Conservation (phyloP, 1,140 invertebrate genomes). For the Grapholita molesta region DNA sequence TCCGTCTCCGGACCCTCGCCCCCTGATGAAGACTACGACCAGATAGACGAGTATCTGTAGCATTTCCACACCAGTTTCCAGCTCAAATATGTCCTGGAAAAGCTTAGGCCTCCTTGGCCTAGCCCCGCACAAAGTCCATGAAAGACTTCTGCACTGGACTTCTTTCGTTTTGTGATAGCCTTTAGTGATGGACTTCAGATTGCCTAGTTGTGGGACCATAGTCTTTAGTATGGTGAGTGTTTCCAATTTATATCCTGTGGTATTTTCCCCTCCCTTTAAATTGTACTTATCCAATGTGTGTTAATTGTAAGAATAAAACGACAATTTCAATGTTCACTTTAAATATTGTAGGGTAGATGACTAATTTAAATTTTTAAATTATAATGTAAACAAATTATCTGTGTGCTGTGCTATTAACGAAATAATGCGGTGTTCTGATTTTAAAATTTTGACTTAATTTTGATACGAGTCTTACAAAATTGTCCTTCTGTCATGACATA, state of each 20-base stretch:
- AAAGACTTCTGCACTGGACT: conserved; percentile 38
- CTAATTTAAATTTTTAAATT: not conserved
- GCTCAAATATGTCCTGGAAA: conserved; percentile 71
- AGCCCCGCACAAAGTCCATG: conserved; percentile 59
- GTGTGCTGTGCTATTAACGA: no score
- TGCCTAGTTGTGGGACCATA: conserved; percentile 71
- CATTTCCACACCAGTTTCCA: conserved; percentile 73
- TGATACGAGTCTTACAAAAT: no score
- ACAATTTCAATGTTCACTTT: conserved; percentile 40
- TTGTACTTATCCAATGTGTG: conserved; percentile 47
- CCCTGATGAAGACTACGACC: conserved; percentile 81
- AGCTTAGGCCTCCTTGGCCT: conserved; percentile 64
- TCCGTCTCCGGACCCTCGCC: conserved; percentile 89
- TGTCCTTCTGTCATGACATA: no score
- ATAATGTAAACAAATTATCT: not conserved
- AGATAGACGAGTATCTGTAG: conserved; percentile 78
- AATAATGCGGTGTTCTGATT: no score
- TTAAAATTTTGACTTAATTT: no score
- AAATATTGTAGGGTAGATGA: conserved; percentile 26
- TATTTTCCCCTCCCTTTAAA: conserved; percentile 27
- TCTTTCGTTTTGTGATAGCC: conserved; percentile 38
- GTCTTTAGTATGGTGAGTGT: conserved; percentile 47
- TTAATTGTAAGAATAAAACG: conserved; percentile 27
- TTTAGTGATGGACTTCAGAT: conserved; percentile 40
- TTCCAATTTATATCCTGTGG: conserved; percentile 28